Conservation (phyloP, 1,140 invertebrate species). For the Drosophila fuyamai region DNA sequence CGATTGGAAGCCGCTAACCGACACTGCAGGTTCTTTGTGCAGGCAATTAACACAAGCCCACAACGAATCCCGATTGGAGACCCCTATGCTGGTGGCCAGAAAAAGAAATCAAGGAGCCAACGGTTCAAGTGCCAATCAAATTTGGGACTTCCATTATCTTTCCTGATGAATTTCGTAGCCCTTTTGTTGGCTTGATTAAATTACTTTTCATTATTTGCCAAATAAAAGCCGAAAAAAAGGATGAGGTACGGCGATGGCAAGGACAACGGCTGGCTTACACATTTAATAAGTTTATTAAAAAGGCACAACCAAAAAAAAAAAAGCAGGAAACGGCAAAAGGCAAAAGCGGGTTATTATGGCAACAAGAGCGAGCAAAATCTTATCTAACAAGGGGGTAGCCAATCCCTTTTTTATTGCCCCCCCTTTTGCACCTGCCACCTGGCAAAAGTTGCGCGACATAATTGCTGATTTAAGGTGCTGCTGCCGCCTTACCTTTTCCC, state of each 20-base stretch:
- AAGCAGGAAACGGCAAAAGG: constrained; percentile 39
- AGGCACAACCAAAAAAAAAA: constrained; percentile 34
- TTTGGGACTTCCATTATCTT: constrained; percentile 42
- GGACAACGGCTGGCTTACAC: constrained; percentile 70
- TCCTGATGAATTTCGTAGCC: constrained; percentile 55
- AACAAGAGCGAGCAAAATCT: constrained; percentile 47
- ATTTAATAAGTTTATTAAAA: constrained; percentile 83
- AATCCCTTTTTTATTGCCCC: constrained; percentile 55
- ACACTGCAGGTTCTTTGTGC: constrained; percentile 62
- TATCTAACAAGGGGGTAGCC: constrained; percentile 37
- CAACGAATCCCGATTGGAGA: constrained; percentile 9
- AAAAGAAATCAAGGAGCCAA: not conserved
- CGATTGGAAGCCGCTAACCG: constrained; percentile 65
- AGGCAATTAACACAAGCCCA: constrained; percentile 52
- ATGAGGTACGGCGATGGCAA: constrained; percentile 12
- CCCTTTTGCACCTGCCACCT: constrained; percentile 15
- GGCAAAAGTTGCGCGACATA: constrained; percentile 58
- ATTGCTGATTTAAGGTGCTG: constrained; percentile 62
- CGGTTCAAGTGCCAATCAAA: constrained; percentile 65
- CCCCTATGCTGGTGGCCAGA: constrained; percentile 12
- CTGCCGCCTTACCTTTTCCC: not conserved
- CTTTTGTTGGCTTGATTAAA: constrained; percentile 82
- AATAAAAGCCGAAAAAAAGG: constrained; percentile 55
- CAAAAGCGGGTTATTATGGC: constrained; percentile 61
- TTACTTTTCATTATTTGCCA: constrained; percentile 82